phyloP scores from a whole-genome alignment of 1,140 invertebrate genomes.

The Andrena cerasifolii region DNA sequence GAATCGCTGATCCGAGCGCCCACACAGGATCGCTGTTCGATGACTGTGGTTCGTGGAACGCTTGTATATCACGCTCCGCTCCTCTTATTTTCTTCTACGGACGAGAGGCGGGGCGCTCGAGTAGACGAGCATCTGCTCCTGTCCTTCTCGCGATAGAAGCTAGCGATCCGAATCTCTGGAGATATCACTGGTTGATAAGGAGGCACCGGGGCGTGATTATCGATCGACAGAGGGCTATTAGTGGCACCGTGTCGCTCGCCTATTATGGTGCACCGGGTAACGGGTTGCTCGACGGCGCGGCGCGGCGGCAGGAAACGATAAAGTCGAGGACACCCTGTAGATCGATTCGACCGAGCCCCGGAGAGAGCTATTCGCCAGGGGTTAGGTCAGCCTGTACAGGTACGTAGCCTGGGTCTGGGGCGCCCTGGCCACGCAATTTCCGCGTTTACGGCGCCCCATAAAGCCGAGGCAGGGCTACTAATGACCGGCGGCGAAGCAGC shows the following conservation, averaged over 20 bases:
- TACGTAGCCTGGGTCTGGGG: background rate
- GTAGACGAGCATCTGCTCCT: no score
- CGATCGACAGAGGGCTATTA: conserved; percentile 8
- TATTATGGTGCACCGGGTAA: conserved; percentile 1
- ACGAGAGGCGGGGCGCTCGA: no score
- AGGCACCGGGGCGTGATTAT: conserved; percentile 4
- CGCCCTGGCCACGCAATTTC: conserved; percentile 6
- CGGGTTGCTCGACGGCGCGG: background rate
- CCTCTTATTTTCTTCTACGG: background rate
- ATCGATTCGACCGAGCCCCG: conserved; percentile 29
- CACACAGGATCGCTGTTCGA: background rate
- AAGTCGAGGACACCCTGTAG: conserved; percentile 33
- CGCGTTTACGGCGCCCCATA: conserved; percentile 45
- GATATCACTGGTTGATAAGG: background rate
- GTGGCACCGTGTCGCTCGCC: background rate
- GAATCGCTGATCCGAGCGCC: background rate
- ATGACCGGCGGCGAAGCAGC: conserved; percentile 12
- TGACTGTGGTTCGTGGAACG: background rate
- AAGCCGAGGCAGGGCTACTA: conserved; percentile 44
- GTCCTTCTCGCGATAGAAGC: no score
- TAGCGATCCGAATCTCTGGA: background rate
- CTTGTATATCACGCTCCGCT: background rate
- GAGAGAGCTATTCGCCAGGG: conserved; percentile 21
- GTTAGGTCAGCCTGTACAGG: conserved; percentile 41
- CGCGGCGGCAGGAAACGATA: conserved; percentile 20